Evolutionary conservation across 2,888 invertebrate species (phyloP), one percentile per base, ranked within the genome.

Genomic region (Eudasyphora cyanicolor): DNA sequence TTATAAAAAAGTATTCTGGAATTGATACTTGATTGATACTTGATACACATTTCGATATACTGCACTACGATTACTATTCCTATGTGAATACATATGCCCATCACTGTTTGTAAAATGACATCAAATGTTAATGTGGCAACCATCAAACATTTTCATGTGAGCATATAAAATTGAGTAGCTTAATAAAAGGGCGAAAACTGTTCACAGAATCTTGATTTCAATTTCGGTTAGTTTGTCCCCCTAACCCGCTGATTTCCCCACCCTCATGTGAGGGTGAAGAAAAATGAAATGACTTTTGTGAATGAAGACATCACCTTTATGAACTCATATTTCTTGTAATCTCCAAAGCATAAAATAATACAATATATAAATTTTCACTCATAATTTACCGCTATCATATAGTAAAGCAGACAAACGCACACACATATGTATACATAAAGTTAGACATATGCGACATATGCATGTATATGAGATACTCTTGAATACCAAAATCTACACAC

Each of bases 311-410:
- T 74, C 67, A 79, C 67, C 73, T 73, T 67, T 69, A 74, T 54
- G 67, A 79, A 64, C 64, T 74, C 74, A 79, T 79, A 74, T 73
- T 67, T 79, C 74, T 57, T 74, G 12, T 29, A 74, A 79, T 79
- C 74, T 74, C 74, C 64, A 64, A 73, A 79, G 73, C 79, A 57
- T 74, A 79, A 74, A 73, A 79, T 74, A 77, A 71, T 49, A 70
- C n/a, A 77, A 71, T 77, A 49, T 71, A 77, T 71, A 70, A 71
- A 77, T 70, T 71, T 49, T 60, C 60, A 77, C 60, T 71, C 70
- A 71, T 77, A 77, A 71, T 77, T 77, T 77, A 77, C 77, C 77
- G 71, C 70, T 77, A 71, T 71, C 57, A 67, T 42, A 49, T 6
- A 27, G n/a, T 24, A 2, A 49, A 6, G 24, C 38, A 38, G 1